Conservation (phyloP, 92 coral and sea anemone genomes). For the Pocillopora grandis region DNA sequence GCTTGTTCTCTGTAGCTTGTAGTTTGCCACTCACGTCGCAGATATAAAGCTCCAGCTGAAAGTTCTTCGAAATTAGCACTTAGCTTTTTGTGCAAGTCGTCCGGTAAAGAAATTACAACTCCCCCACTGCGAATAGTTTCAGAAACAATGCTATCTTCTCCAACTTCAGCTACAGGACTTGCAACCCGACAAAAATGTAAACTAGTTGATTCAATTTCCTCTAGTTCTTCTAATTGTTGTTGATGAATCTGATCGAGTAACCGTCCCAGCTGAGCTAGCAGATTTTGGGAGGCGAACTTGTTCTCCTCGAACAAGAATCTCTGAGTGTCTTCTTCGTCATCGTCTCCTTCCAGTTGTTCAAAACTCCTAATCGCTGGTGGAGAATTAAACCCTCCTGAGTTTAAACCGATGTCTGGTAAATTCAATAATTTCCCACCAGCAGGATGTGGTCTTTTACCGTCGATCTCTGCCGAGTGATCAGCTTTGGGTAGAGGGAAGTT, state of each 20-base stretch:
- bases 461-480: conserved; percentile 60
- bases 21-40: conserved; percentile 96
- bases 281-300: conserved; percentile 96
- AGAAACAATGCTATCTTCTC: conserved; percentile 27
- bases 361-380: conserved; percentile 66
- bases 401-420: conserved; percentile 62
- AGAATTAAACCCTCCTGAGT: conserved; percentile 44
- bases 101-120: conserved; percentile 79
- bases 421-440: conserved; percentile 37
- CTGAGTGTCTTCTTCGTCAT: conserved; percentile 97
- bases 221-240: conserved; percentile 73
- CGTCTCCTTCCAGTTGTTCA: conserved; percentile 84
- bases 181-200: conserved; percentile 44
- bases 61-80: conserved; percentile 86
- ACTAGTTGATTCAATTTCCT: conserved; percentile 65
- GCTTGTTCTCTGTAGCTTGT: conserved; percentile 93
- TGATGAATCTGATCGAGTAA: conserved; percentile 83
- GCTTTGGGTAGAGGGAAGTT: conserved; percentile 41
- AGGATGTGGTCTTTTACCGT: conserved; percentile 43
- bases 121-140: conserved; percentile 66
- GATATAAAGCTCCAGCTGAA: conserved; percentile 72
- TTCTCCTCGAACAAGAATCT: conserved; percentile 94
- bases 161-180: conserved; percentile 27
- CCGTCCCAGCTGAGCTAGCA: conserved; percentile 89
- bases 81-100: conserved; percentile 72